Evolutionary conservation across 30 jellyfish, hydroid and myxozoan genomes (phyloP), one percentile per base, ranked within the genome.

Genomic region (Aurelia sp.): DNA sequence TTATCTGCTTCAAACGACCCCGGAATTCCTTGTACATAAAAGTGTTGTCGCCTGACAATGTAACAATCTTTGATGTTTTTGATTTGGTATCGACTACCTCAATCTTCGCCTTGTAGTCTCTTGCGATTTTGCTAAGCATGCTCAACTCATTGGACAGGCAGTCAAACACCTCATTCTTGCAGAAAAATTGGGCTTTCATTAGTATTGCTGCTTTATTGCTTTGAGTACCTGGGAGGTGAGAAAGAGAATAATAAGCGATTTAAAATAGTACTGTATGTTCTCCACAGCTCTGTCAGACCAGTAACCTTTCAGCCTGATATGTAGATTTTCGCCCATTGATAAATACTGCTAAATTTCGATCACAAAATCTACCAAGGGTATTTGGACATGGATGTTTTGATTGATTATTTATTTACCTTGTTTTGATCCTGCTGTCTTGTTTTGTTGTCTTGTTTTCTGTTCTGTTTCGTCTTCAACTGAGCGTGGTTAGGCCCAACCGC

Each of bases 1-100:
- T 13, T 10, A 78, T 31, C 30, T 63, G 55, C 22, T 31, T 76
- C 19, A 78, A 51, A 12, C 88, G 88, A 78, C 50, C 12, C 48
- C n/a, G 53, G 18, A 62, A 16, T 44, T 13, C 79, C 19, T 60
- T 78, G 53, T 60, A 78, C 30, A 57, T 62, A 30, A 62, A 78
- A 4, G 88, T 60, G 30, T 78, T 77, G 30, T 61, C 69, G 2
- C 88, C 88, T 4, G 68, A 23, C 20, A 78, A 35, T 11, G 52
- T 60, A 4, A 78, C 27, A 0, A 63, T 40, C 15, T 44, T 44
- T 44, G 55, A 44, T 44, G 13, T 8, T 62, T 16, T 78, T 27
- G 63, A 10, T 20, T 62, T 47, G 68, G 67, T 72, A 16, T 41
- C 35, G 17, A 71, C 48, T 22, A 17, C 30, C 50, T 52, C 57